Evolutionary conservation across 2,888 invertebrate species (phyloP).

Genomic region (Caenorhabditis sp.): DNA sequence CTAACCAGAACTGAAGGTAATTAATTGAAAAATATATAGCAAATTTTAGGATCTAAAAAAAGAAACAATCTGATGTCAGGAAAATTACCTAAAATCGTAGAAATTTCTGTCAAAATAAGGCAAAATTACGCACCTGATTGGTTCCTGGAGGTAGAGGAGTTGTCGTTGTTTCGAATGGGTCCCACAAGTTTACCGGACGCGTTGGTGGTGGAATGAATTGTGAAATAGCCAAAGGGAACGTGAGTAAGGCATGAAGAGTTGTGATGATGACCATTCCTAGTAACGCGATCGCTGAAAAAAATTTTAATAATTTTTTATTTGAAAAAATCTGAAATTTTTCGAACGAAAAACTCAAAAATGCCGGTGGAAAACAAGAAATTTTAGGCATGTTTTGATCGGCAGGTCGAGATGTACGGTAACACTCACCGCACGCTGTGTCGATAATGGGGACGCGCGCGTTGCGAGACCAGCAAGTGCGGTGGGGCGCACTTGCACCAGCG

Average conservation of each 20-base stretch:
- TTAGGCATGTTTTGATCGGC: constrained; percentile 23
- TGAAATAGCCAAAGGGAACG: constrained; percentile 39
- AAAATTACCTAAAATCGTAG: background rate
- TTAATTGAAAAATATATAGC: background rate
- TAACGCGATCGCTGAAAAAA: constrained; percentile 34
- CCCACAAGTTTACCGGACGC: constrained; percentile 73
- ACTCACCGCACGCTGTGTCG: constrained; percentile 27
- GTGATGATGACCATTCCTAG: constrained; percentile 39
- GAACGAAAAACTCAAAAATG: constrained; percentile 13
- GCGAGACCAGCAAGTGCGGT: constrained; percentile 28
- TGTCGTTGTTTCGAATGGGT: constrained; percentile 69
- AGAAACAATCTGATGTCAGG: background rate
- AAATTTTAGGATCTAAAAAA: background rate
- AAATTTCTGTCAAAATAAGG: background rate
- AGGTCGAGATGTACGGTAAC: constrained; percentile 30
- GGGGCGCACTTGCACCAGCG: constrained; percentile 25
- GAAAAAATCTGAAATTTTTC: background rate
- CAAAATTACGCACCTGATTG: constrained; percentile 47
- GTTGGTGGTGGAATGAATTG: constrained; percentile 66
- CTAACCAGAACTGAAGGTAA: background rate
- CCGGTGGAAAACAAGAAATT: constrained; percentile 14
- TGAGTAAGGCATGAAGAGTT: constrained; percentile 18
- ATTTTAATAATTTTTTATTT: background rate
- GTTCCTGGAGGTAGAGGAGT: constrained; percentile 56
- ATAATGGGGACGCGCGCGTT: background rate